Evolutionary conservation across 2,888 invertebrate genomes (phyloP).

Genomic region (Homarus gammarus): DNA sequence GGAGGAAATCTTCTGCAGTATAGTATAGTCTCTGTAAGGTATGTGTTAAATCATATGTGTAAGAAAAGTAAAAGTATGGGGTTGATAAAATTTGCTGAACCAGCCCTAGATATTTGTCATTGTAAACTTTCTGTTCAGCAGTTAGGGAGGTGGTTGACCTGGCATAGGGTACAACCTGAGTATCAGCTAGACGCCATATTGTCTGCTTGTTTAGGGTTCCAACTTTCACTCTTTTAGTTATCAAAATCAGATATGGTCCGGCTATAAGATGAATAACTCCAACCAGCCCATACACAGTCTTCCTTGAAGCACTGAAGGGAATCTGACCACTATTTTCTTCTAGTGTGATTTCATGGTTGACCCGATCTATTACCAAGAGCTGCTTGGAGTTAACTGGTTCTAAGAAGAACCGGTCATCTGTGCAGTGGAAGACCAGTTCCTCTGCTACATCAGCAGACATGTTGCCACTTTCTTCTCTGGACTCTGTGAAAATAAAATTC

Average conservation of each 20-base stretch:
- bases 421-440: slow-evolving; percentile 82
- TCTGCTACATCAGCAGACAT: slow-evolving; percentile 73
- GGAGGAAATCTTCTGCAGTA: slow-evolving; percentile 89
- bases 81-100: slow-evolving; percentile 89
- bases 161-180: slow-evolving; percentile 92
- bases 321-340: slow-evolving; percentile 84
- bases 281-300: slow-evolving; percentile 89
- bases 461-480: background rate
- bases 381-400: slow-evolving; percentile 89
- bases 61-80: slow-evolving; percentile 95
- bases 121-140: slow-evolving; percentile 84
- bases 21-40: slow-evolving; percentile 92
- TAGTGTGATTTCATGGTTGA: slow-evolving; percentile 86
- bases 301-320: slow-evolving; percentile 83
- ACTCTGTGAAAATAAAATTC: background rate
- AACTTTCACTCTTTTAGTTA: slow-evolving; percentile 90
- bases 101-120: slow-evolving; percentile 59
- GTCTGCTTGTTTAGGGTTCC: slow-evolving; percentile 90
- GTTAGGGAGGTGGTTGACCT: slow-evolving; percentile 91
- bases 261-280: slow-evolving; percentile 91
- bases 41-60: slow-evolving; percentile 95
- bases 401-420: slow-evolving; percentile 93
- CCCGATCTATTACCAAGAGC: slow-evolving; percentile 90
- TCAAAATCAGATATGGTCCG: slow-evolving; percentile 92
- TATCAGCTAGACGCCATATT: slow-evolving; percentile 88